phyloP scores from a whole-genome alignment of 2,797 vertebrate genomes.

The Meriones psammophilus region DNA sequence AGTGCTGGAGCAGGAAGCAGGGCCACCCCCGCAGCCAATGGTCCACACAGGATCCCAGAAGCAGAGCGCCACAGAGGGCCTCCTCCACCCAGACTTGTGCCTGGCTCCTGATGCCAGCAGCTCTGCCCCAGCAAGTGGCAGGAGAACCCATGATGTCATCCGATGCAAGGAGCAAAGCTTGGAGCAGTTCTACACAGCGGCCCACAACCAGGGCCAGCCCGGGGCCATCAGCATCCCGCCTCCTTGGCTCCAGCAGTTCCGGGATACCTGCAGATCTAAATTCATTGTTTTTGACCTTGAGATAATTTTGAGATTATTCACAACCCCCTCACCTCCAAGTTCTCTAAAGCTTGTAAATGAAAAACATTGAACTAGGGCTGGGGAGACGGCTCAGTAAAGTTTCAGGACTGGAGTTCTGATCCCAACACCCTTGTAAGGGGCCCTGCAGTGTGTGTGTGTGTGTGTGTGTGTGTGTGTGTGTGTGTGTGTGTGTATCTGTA shows the following conservation, averaged over 20 bases:
- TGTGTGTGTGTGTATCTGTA: too few relatives aligned
- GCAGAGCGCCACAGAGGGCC: not conserved
- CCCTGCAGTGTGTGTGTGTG: not conserved
- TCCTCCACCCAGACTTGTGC: not conserved
- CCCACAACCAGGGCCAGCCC: slow-evolving; percentile 92
- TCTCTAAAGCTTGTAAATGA: not conserved
- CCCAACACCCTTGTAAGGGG: not conserved
- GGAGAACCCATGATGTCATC: not conserved
- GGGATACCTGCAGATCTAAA: slow-evolving; percentile 87
- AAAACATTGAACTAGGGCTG: not conserved
- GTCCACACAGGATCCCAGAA: not conserved
- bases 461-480: too few relatives aligned
- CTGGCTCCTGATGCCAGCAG: not conserved
- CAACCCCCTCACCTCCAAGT: not conserved
- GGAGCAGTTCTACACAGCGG: slow-evolving; percentile 94
- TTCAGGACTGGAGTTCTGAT: too few relatives aligned
- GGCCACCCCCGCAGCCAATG: not conserved
- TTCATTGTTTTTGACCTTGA: not conserved
- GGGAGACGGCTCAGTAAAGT: not conserved
- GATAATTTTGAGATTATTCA: not conserved
- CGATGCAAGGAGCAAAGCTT: not conserved
- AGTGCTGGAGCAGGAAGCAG: not conserved
- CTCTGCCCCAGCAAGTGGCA: not conserved
- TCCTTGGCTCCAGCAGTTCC: slow-evolving; percentile 82
- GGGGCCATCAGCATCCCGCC: slow-evolving; percentile 84